Evolutionary conservation across 92 coral and sea anemone species (phyloP).

Genomic region (Paragorgia papillata): DNA sequence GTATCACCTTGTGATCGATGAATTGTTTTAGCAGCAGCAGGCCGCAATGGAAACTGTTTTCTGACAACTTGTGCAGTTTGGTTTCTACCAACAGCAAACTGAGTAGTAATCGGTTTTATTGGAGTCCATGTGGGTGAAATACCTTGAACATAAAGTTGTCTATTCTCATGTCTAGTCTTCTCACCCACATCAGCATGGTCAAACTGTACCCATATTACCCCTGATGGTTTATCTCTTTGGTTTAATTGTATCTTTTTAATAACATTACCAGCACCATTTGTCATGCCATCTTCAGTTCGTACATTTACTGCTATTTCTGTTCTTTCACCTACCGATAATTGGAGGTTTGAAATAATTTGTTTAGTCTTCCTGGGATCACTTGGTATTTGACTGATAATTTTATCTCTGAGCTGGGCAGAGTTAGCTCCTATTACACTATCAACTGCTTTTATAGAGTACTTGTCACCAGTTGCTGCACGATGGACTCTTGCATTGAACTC

Average conservation of each 20-base stretch:
- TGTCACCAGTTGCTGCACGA: conserved; percentile 16
- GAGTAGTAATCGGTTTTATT: conserved; percentile 48
- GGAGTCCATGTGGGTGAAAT: too few relatives aligned
- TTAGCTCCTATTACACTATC: too few relatives aligned
- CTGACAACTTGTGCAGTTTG: conserved; percentile 49
- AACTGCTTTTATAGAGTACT: conserved; percentile 36
- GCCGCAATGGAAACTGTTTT: conserved; percentile 51
- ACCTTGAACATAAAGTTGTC: too few relatives aligned
- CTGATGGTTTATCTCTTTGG: conserved; percentile 32
- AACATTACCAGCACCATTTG: conserved; percentile 48
- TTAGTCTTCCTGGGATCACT: conserved; percentile 48
- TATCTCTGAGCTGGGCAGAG: conserved; percentile 55
- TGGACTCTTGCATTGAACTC: conserved; percentile 30
- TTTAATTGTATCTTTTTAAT: conserved; percentile 43
- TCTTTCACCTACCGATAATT: conserved; percentile 44
- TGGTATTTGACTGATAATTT: conserved; percentile 58
- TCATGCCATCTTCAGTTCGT: too few relatives aligned
- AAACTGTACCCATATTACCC: conserved; percentile 46
- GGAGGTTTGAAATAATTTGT: conserved; percentile 1
- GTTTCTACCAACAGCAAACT: conserved; percentile 56
- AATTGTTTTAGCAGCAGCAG: too few relatives aligned
- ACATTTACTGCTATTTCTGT: conserved; percentile 53
- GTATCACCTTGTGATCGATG: conserved; percentile 46
- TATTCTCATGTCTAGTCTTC: conserved; percentile 38
- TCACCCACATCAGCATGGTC: conserved; percentile 47